Evolutionary conservation across 2,113 vertebrate genomes (phyloP), one percentile per base, ranked within the genome.

Genomic region (Malurus melanocephalus): DNA sequence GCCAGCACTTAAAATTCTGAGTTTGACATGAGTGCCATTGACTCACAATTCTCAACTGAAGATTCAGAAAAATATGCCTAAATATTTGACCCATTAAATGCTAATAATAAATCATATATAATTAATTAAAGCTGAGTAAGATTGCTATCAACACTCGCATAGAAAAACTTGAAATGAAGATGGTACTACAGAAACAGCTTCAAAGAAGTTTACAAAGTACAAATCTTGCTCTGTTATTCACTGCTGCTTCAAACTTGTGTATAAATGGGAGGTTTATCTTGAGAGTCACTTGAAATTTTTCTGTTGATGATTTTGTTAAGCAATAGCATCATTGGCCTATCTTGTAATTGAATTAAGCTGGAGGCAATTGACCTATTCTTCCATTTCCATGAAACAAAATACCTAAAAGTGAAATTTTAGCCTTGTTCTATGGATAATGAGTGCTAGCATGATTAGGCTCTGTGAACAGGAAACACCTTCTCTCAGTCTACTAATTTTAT

Each of bases 81-180:
- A 90, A 89, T 92, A 93, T 94, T 91, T 92, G 90, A 91, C 81
- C 72, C 40, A 89, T 91, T 88, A 85, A 82, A 92, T 69, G 60
- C 35, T 83, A 91, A 83, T 69, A 89, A 87, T 73, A 82, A 87
- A 40, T 60, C 17, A 55, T 66, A 82, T 69, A 74, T 68, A 79
- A 88, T 69, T 83, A 75, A 85, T 85, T 79, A 80, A 81, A 53
- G 59, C 52, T 62, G 48, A 83, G 26, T 27, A 85, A 87, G 71
- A 53, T 10, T 81, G 46, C 38, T 77, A 61, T 69, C 85, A 85
- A 68, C 5, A 35, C 28, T 74, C 4, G 3, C 30, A 51, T 4
- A n/a, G 35, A 79, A 18, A 24, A 93, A 71, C 65, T 73, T 66
- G 82, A 92, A 83, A 71, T 85, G 68, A 84, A 94, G 43, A 62